Evolutionary conservation across 2,888 invertebrate genomes (phyloP).

Genomic region (Cheilosia vernalis): DNA sequence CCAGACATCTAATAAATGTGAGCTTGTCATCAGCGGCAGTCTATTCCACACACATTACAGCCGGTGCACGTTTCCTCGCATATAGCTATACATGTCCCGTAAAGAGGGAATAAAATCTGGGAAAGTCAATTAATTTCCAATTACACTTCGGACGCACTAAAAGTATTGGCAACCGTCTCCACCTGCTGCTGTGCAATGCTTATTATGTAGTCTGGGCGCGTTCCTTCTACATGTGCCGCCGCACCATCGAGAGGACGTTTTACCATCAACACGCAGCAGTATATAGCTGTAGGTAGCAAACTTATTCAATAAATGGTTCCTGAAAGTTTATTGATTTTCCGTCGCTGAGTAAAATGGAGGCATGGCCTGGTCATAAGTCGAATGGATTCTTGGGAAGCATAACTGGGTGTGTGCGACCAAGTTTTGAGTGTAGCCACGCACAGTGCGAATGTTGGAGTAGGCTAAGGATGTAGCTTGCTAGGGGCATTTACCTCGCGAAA

Average conservation of each 20-base stretch:
- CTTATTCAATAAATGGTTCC: slow-evolving; percentile 55
- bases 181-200: neutral
- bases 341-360: neutral
- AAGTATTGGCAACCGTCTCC: neutral
- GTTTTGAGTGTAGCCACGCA: too few relatives aligned
- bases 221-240: neutral
- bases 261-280: slow-evolving; percentile 1
- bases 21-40: slow-evolving; percentile 44
- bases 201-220: slow-evolving; percentile 24
- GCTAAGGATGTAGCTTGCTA: too few relatives aligned
- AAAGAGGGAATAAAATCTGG: slow-evolving; percentile 17
- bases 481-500: too few relatives aligned
- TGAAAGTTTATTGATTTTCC: slow-evolving; percentile 46
- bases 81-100: too few relatives aligned
- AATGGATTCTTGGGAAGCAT: too few relatives aligned
- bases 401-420: too few relatives aligned
- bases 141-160: slow-evolving; percentile 29
- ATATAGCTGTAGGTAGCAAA: slow-evolving; percentile 31
- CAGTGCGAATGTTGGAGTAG: too few relatives aligned
- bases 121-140: slow-evolving; percentile 58
- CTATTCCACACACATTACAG: neutral
- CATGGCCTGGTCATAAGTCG: too few relatives aligned
- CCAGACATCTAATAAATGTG: slow-evolving; percentile 36
- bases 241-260: too few relatives aligned
- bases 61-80: neutral